Percentiles rank a stretch among this genome's conserved stretches.
phyloP scores from a whole-genome alignment of 2,888 invertebrate genomes.

The Apantesis nais region DNA sequence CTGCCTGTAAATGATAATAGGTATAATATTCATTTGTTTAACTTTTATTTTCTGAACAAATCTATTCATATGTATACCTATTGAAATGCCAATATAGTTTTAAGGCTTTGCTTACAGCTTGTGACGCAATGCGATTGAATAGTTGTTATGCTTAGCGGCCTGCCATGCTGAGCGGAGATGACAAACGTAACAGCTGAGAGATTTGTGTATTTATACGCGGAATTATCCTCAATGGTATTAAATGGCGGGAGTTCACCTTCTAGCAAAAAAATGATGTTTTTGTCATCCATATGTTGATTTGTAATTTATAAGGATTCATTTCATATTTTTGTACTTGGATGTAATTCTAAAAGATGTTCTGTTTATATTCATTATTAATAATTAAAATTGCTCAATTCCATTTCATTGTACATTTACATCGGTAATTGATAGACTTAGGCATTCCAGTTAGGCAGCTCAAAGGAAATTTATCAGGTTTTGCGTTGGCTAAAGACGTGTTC shows the following conservation, averaged over 20 bases:
- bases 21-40: conserved; percentile 27
- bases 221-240: background rate
- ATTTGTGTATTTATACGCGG: background rate
- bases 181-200: conserved; percentile 6
- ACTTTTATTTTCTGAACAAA: conserved; percentile 27
- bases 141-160: conserved; percentile 36
- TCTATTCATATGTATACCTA: conserved; percentile 37
- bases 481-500: conserved; percentile 17
- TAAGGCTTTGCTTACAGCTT: conserved; percentile 52
- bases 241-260: background rate
- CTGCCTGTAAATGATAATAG: conserved; percentile 36
- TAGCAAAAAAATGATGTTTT: background rate
- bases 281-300: conserved; percentile 25
- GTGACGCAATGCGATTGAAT: conserved; percentile 43
- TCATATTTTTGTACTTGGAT: conserved; percentile 41
- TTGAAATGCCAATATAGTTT: conserved; percentile 51
- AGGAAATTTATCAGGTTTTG: conserved; percentile 9
- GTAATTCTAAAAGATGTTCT: conserved; percentile 24
- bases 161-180: conserved; percentile 30
- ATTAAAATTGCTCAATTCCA: conserved; percentile 48
- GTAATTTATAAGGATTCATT: conserved; percentile 35
- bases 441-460: conserved; percentile 3
- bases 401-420: conserved; percentile 41
- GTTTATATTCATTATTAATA: conserved; percentile 34
- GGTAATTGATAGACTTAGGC: conserved; percentile 10